Evolutionary conservation across 2,113 vertebrate genomes (phyloP).

Genomic region (Pedionomus torquatus): DNA sequence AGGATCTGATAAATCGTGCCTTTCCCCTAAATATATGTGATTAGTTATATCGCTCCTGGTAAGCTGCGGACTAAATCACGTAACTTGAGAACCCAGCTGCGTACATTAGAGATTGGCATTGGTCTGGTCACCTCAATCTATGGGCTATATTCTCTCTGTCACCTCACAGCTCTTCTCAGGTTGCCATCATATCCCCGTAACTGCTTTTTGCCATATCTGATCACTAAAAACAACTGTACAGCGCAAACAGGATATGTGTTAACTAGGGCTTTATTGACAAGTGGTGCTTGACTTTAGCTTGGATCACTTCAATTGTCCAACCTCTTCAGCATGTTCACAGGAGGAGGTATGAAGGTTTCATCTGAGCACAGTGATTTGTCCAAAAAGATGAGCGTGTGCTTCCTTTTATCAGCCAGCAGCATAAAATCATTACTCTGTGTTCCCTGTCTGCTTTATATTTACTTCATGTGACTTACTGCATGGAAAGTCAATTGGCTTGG

Average conservation of each 20-base stretch:
- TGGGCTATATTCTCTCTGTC: not conserved
- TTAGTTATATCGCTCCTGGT: not conserved
- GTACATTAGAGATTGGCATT: not conserved
- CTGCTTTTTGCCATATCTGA: not conserved
- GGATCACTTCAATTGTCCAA: not conserved
- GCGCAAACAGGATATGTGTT: not conserved
- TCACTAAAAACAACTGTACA: not conserved
- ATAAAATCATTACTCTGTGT: not conserved
- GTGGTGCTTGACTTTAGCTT: not conserved
- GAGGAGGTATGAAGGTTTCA: not conserved
- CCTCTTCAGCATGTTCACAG: not conserved
- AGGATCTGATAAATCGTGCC: constrained; percentile 44
- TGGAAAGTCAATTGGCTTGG: not conserved
- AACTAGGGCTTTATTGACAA: not conserved
- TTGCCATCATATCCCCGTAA: not conserved
- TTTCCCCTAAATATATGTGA: not conserved
- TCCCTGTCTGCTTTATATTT: constrained; percentile 3
- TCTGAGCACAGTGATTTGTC: not conserved
- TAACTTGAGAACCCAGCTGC: not conserved
- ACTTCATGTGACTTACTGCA: not conserved
- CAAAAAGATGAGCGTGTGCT: not conserved
- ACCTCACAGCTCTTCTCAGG: not conserved
- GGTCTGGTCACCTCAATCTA: not conserved
- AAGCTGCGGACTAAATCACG: fast-evolving
- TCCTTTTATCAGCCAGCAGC: not conserved